Evolutionary conservation across 2,797 vertebrate species (phyloP), one percentile per base, ranked within the genome.

Genomic region (Schizopygopsis pylzovi): DNA sequence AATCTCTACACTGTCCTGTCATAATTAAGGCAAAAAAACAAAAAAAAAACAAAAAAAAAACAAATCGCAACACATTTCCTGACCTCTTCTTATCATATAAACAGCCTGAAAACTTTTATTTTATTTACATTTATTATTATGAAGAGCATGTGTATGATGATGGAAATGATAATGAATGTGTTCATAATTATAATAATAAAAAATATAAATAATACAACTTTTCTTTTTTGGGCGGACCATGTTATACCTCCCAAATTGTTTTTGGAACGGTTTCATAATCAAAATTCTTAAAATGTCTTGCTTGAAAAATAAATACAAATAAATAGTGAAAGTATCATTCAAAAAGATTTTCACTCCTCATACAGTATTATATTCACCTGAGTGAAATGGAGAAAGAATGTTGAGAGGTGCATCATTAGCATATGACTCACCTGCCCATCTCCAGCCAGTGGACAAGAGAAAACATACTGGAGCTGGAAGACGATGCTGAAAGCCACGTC

Each of bases 391-490:
- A 49, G 56, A 83, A 22, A 37, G 25, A 72, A 61, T 82, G 56
- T 47, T 65, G 7, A 79, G 67, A 59, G 4, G 39, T 45, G 25
- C 33, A 56, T 72, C 22, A 47, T 72, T 71, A 56, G 56, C 54
- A 49, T 37, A 73, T 18, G 41, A 72, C 85, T 93, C 94, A 99
- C 98, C 92, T 95, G 96, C 56, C 94, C 91, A 0, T 96, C 93
- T 0, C 79, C 92, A 37, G 94, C 94, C 0, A 95, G 83, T 0
- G 91, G 85, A 63, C 93, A 89, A 37, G 92, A 96, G 91, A 98
- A 95, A 90, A 97, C 96, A 0, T 96, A 99, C 89, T 99, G 98
- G 87, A 99, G 94, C 93, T 96, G 96, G 90, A 99, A 97, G 93
- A 97, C 83, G 2, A 99, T 77, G 6, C 92, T 91, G 0, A 97